Conservation (phyloP, 2,113 vertebrate species). For the Ariopsis seemanni region DNA sequence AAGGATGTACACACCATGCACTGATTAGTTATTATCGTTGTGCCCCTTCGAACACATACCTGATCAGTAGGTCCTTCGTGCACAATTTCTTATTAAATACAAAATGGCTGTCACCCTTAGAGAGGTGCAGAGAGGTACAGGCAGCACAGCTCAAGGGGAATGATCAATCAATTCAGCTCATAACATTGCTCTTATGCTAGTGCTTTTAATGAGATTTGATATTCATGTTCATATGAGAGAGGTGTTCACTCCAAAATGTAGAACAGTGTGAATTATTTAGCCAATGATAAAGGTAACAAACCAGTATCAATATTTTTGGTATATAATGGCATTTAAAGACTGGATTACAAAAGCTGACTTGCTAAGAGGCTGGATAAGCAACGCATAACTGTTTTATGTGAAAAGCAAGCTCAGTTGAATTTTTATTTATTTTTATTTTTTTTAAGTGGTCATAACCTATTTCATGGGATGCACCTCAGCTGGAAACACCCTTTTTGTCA, state of each 20-base stretch:
- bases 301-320: background rate
- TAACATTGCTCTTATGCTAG: conserved; percentile 48
- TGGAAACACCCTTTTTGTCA: background rate
- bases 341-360: background rate
- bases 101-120: conserved; percentile 70
- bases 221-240: conserved; percentile 48
- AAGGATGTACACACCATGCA: conserved; percentile 28
- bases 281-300: background rate
- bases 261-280: background rate
- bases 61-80: conserved; percentile 45
- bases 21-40: background rate
- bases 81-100: conserved; percentile 61
- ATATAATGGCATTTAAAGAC: background rate
- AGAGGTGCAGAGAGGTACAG: conserved; percentile 57
- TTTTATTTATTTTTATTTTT: too few relatives aligned
- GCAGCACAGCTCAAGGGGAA: conserved; percentile 57
- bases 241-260: background rate
- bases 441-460: background rate
- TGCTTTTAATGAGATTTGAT: conserved; percentile 72
- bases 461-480: background rate
- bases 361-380: background rate
- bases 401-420: background rate
- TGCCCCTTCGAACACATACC: background rate
- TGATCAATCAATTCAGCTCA: conserved; percentile 68
- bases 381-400: background rate